Conservation (phyloP, 2,113 vertebrate genomes). For the Oostethus manadensis region DNA sequence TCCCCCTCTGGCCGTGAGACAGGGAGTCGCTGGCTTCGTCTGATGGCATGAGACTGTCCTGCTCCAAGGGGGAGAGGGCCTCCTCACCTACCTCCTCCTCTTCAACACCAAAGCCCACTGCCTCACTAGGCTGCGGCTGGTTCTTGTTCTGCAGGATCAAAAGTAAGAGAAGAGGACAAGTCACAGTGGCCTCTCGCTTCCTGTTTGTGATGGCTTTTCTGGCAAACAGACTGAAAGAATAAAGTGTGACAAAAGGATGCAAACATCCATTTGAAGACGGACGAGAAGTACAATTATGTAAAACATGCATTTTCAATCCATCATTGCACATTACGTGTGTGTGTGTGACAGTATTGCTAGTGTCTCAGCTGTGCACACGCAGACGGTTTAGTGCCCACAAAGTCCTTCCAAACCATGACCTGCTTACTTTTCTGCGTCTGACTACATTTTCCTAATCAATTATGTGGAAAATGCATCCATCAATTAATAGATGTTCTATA, state of each 20-base stretch:
- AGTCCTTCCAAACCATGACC: too few species aligned
- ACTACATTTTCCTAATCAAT: too few species aligned
- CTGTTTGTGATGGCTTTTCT: constrained; percentile 16
- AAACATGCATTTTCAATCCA: too few species aligned
- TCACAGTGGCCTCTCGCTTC: not conserved
- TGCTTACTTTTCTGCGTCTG: too few species aligned
- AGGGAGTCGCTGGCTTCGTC: constrained; percentile 90
- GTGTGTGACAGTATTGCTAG: too few species aligned
- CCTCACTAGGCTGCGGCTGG: constrained; percentile 49
- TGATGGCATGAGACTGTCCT: constrained; percentile 91
- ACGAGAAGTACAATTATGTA: not conserved
- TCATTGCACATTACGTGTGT: too few species aligned
- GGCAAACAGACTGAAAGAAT: constrained; percentile 23
- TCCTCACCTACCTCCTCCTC: constrained; percentile 64
- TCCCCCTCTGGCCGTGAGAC: constrained; percentile 60
- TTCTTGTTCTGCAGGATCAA: constrained; percentile 53
- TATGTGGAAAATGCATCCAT: too few species aligned
- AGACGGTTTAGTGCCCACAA: too few species aligned
- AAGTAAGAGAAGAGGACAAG: not conserved
- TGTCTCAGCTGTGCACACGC: too few species aligned
- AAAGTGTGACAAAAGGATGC: constrained; percentile 20
- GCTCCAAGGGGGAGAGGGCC: constrained; percentile 85
- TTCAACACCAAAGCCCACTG: constrained; percentile 43
- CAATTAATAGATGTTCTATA: too few species aligned
- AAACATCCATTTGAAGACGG: constrained; percentile 26